Percentiles rank a stretch among this genome's conserved stretches.
Evolutionary conservation across 1,140 invertebrate species (phyloP).

Genomic region (Microplitis demolitor): DNA sequence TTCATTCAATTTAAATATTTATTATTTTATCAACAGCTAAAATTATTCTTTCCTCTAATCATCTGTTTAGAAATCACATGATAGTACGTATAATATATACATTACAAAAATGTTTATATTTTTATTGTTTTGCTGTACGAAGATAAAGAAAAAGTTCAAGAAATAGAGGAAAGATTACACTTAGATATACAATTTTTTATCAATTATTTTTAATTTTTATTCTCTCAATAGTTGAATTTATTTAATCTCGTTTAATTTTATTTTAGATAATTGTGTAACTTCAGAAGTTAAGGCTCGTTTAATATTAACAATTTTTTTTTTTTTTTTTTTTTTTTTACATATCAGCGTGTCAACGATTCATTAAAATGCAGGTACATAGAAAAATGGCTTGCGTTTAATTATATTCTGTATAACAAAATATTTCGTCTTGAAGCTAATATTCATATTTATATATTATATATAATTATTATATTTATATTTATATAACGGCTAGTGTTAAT

Average conservation of each 20-base stretch:
- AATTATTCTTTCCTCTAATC: neutral
- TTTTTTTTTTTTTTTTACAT: slow-evolving; percentile 8
- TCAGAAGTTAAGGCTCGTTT: slow-evolving; percentile 31
- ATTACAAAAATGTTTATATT: neutral
- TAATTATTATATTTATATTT: too few species aligned
- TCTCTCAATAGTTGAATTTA: neutral
- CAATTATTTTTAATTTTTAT: neutral
- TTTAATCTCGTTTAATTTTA: neutral
- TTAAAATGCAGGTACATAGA: slow-evolving; percentile 38
- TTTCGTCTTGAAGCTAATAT: slow-evolving; percentile 30
- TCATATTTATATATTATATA: too few species aligned
- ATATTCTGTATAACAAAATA: slow-evolving; percentile 37
- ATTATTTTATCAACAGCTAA: too few species aligned
- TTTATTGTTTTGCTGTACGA: neutral
- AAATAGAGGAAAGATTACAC: neutral
- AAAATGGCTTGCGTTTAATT: slow-evolving; percentile 34
- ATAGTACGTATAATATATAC: slow-evolving; percentile 8
- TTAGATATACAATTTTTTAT: neutral
- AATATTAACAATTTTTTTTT: slow-evolving; percentile 29
- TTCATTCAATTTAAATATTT: too few species aligned
- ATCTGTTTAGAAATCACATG: neutral
- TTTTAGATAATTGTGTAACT: slow-evolving; percentile 3
- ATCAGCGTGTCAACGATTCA: slow-evolving; percentile 25
- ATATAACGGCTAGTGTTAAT: slow-evolving; percentile 28
- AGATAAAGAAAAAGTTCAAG: neutral